Evolutionary conservation across 2,797 vertebrate genomes (phyloP), one percentile per base, ranked within the genome.

Genomic region (Lithobates sylvaticus): DNA sequence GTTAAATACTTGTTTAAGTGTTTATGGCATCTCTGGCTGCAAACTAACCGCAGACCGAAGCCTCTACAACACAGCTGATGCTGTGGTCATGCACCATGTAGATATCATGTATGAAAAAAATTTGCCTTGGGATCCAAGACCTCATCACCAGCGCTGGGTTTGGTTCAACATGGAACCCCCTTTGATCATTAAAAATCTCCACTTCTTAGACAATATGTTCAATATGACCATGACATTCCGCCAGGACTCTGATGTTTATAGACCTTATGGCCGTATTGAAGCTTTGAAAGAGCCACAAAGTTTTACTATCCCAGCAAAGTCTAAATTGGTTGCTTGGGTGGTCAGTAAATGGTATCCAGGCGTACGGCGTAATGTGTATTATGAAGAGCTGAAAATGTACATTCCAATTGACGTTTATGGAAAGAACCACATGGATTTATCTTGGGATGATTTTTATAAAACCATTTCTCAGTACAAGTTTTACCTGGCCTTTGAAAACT

Each of bases 141-240:
- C 83, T 70, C 64, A 29, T 78, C 3, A 70, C 50, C 83, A 84
- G 44, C 83, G 76, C 13, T 84, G 83, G 83, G 67, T 84, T 26
- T 84, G 83, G 83, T 84, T 77, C 29, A 84, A 84, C 67, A 61
- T 77, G 74, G 83, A 84, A 34, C 82, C 82, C 27, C 82, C 82
- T 27, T 18, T 71, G 5, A 77, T 84, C 26, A 70, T 78, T n/a
- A 77, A 6, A 70, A 84, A 84, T 70, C 42, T 84, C 21, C 44
- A 84, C 29, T 77, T 84, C 9, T 27, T 84, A 44, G 75, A 84
- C 67, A 78, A 84, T n/a, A 6, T 84, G 42, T 84, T 84, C 26
- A 84, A 84, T 50, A 65, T 84, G 65, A 84, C 83, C 16, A 77
- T 84, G 83, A 77, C 83, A 26, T 84, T 84, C 16, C 83, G 75